Evolutionary conservation across 1,140 invertebrate genomes (phyloP).

Genomic region (Drosophila bipectinata): DNA sequence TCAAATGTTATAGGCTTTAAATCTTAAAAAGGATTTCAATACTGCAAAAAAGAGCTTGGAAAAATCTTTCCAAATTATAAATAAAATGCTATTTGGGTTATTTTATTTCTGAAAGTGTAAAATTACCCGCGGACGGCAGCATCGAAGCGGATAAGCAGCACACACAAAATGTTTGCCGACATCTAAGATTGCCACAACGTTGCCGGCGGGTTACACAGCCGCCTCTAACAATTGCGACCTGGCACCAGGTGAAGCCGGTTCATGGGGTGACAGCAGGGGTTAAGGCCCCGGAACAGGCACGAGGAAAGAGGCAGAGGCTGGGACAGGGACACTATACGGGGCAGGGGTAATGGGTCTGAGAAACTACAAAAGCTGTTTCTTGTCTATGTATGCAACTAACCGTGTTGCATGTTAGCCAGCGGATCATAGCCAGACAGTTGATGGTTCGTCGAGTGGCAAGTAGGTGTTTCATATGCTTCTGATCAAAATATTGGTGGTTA

Average conservation of each 20-base stretch:
- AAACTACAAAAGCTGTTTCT: slow-evolving; percentile 61
- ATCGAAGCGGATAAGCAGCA: slow-evolving; percentile 46
- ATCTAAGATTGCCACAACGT: slow-evolving; percentile 78
- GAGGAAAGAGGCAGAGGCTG: neutral
- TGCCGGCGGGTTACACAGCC: slow-evolving; percentile 67
- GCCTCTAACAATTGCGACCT: slow-evolving; percentile 11
- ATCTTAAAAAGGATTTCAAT: no score
- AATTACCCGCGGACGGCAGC: neutral
- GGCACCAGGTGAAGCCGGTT: neutral
- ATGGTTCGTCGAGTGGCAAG: neutral
- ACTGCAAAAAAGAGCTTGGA: no score
- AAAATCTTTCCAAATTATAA: no score
- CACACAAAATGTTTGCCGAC: slow-evolving; percentile 77
- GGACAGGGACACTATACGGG: neutral
- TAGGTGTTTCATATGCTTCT: neutral
- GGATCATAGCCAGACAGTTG: slow-evolving; percentile 41
- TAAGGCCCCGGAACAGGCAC: neutral
- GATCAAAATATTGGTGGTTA: neutral
- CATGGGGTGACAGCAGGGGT: neutral
- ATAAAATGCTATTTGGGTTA: neutral
- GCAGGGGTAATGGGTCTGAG: neutral
- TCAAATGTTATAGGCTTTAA: no score
- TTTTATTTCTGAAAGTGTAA: slow-evolving; percentile 1
- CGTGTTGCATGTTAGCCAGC: slow-evolving; percentile 49
- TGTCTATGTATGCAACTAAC: slow-evolving; percentile 70